A percentile compares a stretch with the other conserved stretches of the same genome.
Conservation (phyloP, 1,140 invertebrate genomes). For the Eurosta solidaginis region DNA sequence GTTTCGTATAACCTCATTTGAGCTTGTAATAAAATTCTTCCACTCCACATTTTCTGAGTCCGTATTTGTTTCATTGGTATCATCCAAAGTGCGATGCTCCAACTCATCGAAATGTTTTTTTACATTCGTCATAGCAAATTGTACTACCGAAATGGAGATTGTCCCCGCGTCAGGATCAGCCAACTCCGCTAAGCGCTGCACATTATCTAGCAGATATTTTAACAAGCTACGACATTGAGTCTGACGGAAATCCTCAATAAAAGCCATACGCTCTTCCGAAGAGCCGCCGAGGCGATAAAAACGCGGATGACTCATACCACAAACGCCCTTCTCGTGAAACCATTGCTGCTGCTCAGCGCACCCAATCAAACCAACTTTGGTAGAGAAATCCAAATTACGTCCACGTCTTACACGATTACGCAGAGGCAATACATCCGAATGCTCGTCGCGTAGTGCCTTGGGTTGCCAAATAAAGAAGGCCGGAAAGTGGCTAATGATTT, state of each 20-base stretch:
- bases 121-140: constrained; percentile 63
- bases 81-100: constrained; percentile 45
- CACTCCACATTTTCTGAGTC: constrained; percentile 66
- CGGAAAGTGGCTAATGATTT: constrained; percentile 64
- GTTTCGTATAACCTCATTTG: constrained; percentile 61
- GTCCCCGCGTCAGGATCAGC: constrained; percentile 40
- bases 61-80: neutral
- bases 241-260: constrained; percentile 69
- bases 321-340: constrained; percentile 64
- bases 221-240: constrained; percentile 82
- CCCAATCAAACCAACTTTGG: constrained; percentile 67
- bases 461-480: constrained; percentile 67
- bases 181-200: constrained; percentile 37
- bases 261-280: constrained; percentile 60
- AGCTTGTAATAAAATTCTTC: constrained; percentile 68
- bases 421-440: constrained; percentile 57
- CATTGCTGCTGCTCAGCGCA: constrained; percentile 66
- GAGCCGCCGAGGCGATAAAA: constrained; percentile 63
- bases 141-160: constrained; percentile 59
- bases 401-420: constrained; percentile 64
- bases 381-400: constrained; percentile 64
- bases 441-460: constrained; percentile 49
- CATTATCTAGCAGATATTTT: constrained; percentile 70
- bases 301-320: constrained; percentile 64
- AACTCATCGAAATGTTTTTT: constrained; percentile 46